Evolutionary conservation across 2,888 invertebrate genomes (phyloP).

Genomic region (Sisyra terminalis): DNA sequence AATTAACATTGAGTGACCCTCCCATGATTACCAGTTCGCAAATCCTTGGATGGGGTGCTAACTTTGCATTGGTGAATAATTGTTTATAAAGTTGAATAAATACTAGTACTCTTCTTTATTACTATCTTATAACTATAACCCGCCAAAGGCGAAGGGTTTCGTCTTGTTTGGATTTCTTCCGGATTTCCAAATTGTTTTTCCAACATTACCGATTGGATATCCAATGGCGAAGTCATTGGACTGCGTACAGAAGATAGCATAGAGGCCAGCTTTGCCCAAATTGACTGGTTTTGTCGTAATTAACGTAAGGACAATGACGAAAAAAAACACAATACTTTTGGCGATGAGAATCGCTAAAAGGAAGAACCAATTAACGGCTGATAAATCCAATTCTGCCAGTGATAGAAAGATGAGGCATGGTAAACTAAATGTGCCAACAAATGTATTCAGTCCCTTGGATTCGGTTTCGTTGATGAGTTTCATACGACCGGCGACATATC

Average conservation of each 20-base stretch:
- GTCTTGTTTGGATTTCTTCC: too few species aligned
- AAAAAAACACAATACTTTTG: conserved; percentile 70
- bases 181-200: too few species aligned
- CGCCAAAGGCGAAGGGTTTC: too few species aligned
- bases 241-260: conserved; percentile 90
- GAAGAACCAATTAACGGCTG: conserved; percentile 80
- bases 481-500: conserved; percentile 71
- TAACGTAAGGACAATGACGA: conserved; percentile 59
- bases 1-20: too few species aligned
- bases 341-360: conserved; percentile 69
- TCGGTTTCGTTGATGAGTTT: conserved; percentile 69
- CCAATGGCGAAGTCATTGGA: conserved; percentile 97
- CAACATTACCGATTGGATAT: conserved; percentile 86
- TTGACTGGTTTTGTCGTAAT: conserved; percentile 66
- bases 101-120: too few species aligned
- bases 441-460: conserved; percentile 79
- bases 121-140: too few species aligned
- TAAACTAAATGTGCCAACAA: conserved; percentile 84
- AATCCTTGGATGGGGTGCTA: too few species aligned
- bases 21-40: too few species aligned
- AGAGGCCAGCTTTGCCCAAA: conserved; percentile 72
- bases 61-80: too few species aligned
- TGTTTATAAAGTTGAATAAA: too few species aligned
- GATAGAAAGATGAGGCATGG: conserved; percentile 86
- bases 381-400: conserved; percentile 68